phyloP scores from a whole-genome alignment of 1,140 invertebrate genomes.

The Aphelenchoides avenae region DNA sequence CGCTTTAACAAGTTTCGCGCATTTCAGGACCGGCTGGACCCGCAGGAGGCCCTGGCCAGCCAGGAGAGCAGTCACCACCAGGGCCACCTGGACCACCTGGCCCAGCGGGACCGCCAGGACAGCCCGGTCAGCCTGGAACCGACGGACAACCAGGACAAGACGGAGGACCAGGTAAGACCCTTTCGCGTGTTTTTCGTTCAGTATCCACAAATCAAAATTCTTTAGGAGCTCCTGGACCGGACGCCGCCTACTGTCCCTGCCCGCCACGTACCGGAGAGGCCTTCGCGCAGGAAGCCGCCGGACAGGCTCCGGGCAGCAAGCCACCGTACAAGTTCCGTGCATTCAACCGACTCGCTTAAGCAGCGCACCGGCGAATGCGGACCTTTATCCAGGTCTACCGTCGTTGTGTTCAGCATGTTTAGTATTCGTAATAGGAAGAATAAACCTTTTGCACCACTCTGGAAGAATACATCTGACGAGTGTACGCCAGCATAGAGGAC shows the following conservation, averaged over 20 bases:
- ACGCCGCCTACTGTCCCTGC: slow-evolving; percentile 32
- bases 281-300: too few relatives aligned
- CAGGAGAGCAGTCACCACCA: slow-evolving; percentile 9
- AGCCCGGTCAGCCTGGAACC: slow-evolving; percentile 10
- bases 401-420: too few relatives aligned
- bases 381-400: too few relatives aligned
- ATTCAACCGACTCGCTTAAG: too few relatives aligned
- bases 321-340: too few relatives aligned
- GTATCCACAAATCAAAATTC: not conserved
- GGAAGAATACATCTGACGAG: too few relatives aligned
- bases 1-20: not conserved
- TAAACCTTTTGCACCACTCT: too few relatives aligned
- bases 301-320: not conserved
- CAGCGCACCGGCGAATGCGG: too few relatives aligned
- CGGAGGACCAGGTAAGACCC: slow-evolving; percentile 4
- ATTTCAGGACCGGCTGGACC: slow-evolving; percentile 5
- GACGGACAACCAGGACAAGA: slow-evolving; percentile 21
- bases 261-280: slow-evolving; percentile 22
- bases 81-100: slow-evolving; percentile 19
- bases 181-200: too few relatives aligned
- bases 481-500: too few relatives aligned
- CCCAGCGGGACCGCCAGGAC: slow-evolving; percentile 17
- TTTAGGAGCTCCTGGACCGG: slow-evolving; percentile 18
- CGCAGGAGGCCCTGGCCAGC: slow-evolving; percentile 12
- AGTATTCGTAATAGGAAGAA: too few relatives aligned